These are phyloP conservation scores for Galerucella nymphaeae DNA, from an alignment of 2,888 invertebrate species.

Conservation along the genomic window DNA sequence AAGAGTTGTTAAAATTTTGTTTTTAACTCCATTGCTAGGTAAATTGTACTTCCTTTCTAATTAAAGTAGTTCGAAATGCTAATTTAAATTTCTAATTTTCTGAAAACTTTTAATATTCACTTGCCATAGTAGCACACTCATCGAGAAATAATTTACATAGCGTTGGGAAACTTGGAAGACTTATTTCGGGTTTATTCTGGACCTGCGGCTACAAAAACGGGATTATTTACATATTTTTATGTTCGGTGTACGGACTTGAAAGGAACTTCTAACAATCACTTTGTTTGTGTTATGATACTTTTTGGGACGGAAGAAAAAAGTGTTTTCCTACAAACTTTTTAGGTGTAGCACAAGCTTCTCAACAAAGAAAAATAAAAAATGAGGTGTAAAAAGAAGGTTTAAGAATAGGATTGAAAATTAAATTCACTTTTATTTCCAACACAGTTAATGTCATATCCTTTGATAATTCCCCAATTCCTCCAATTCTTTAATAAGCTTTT, in stretches of 20 bases:
- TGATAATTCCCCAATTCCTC: no score
- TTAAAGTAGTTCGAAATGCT: slow-evolving; percentile 44
- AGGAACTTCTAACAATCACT: no score
- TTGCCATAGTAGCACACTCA: slow-evolving; percentile 41
- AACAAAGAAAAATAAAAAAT: no score
- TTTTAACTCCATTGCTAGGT: slow-evolving; percentile 41
- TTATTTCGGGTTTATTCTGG: slow-evolving; percentile 41
- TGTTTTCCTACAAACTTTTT: no score
- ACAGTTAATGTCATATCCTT: no score
- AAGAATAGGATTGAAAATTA: no score
- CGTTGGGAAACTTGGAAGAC: slow-evolving; percentile 43
- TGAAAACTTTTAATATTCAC: slow-evolving; percentile 50
- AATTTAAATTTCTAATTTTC: slow-evolving; percentile 50
- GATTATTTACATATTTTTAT: slow-evolving; percentile 13
- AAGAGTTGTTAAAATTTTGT: slow-evolving; percentile 38
- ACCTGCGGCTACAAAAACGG: slow-evolving; percentile 17
- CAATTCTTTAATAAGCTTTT: no score
- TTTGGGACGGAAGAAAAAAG: no score
- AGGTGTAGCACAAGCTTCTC: no score
- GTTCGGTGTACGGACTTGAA: background rate
- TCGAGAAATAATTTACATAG: slow-evolving; percentile 51
- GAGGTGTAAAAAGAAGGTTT: no score
- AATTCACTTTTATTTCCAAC: no score
- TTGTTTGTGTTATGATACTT: no score
- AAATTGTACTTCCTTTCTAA: slow-evolving; percentile 38